Conservation (phyloP, 2,888 invertebrate genomes). For the Pharmacophagus antenor region DNA sequence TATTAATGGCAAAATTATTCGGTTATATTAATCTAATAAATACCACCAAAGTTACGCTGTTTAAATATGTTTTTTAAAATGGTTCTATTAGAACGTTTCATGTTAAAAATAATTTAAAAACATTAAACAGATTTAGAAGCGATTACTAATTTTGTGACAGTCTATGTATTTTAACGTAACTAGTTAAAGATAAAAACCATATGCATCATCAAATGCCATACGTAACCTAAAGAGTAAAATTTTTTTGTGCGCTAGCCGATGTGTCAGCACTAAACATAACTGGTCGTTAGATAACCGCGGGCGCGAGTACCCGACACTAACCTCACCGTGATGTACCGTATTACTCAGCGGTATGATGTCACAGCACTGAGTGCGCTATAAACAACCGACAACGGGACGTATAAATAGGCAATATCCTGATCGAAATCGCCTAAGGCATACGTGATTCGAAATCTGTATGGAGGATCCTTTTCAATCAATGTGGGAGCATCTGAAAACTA, state of each 20-base stretch:
- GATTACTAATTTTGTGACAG: too few relatives aligned
- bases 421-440: conserved; percentile 20
- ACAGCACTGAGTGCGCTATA: conserved; percentile 16
- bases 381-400: conserved; percentile 11
- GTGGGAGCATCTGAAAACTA: not conserved
- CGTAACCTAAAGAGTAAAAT: not conserved
- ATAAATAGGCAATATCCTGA: conserved; percentile 31
- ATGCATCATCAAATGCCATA: not conserved
- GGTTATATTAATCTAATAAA: too few relatives aligned
- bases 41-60: too few relatives aligned
- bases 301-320: not conserved
- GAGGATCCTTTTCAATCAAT: too few relatives aligned
- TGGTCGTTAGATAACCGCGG: conserved; percentile 9
- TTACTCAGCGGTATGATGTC: conserved; percentile 29
- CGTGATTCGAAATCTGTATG: too few relatives aligned
- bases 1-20: too few relatives aligned
- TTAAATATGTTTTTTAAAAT: too few relatives aligned
- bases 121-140: too few relatives aligned
- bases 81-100: too few relatives aligned
- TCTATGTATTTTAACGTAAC: too few relatives aligned
- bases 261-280: conserved; percentile 11
- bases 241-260: not conserved
- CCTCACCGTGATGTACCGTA: conserved; percentile 6
- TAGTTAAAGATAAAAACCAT: not conserved
- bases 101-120: too few relatives aligned